A percentile compares a stretch with the other conserved stretches of the same genome.
Evolutionary conservation across 2,888 invertebrate species (phyloP).

Genomic region (Aquatica leii): DNA sequence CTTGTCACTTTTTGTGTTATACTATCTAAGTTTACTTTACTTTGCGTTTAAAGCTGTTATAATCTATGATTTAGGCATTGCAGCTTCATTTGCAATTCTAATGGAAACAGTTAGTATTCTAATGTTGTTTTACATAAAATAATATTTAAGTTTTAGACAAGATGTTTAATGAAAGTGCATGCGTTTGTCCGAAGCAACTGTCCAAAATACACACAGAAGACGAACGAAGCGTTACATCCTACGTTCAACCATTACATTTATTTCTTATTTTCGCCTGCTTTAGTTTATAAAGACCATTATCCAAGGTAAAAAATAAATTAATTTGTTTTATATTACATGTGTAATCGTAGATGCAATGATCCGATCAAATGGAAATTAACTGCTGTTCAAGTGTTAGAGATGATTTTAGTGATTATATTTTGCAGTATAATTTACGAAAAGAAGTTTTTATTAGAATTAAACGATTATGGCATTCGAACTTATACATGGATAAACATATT

Average conservation of each 20-base stretch:
- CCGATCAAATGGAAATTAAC: background rate
- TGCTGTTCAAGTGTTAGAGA: background rate
- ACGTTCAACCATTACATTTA: background rate
- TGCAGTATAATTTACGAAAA: background rate
- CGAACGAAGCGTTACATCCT: background rate
- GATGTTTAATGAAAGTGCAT: background rate
- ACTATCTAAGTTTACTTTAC: no score
- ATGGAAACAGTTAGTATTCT: slow-evolving; percentile 11
- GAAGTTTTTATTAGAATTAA: background rate
- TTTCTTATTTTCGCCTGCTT: background rate
- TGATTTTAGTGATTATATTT: background rate
- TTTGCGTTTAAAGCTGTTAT: background rate
- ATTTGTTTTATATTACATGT: background rate
- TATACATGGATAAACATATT: background rate
- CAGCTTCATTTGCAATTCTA: background rate
- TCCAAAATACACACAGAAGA: background rate
- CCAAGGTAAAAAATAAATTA: background rate
- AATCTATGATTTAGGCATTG: background rate
- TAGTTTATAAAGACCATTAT: slow-evolving; percentile 1
- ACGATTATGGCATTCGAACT: background rate
- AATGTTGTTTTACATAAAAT: no score
- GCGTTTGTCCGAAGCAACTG: slow-evolving; percentile 1
- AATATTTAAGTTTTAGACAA: background rate
- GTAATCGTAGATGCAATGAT: background rate
- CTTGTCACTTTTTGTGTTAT: no score